Evolutionary conservation across 2,797 vertebrate species (phyloP), one percentile per base, ranked within the genome.

Genomic region (Calcarius lapponicus): DNA sequence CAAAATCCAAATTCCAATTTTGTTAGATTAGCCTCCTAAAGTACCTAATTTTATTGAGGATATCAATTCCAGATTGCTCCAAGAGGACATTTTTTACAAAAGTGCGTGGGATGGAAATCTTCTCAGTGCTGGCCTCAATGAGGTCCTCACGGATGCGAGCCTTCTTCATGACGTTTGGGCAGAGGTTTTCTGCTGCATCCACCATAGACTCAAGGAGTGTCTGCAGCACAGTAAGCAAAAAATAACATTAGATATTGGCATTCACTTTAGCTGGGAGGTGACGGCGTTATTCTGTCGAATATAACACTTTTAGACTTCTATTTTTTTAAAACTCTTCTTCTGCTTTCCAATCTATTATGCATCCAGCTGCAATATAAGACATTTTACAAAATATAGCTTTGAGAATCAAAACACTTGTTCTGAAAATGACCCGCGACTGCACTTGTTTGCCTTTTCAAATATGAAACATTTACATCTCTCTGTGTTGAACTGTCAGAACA

Each of bases 1-100:
- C 60, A 38, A 88, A 91, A 66, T 22, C 36, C 60, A 53, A 79
- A 76, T 40, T 58, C 32, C 38, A 58, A 29, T 64, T 81, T 80
- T 88, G 11, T 84, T 26, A 25, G n/a, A 22, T 29, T 47, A 71
- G 21, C 18, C 17, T 64, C 42, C 10, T 26, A 25, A 96, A 95
- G 58, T 91, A 99, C 99, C 99, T 99, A 94, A 99, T 99, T 98
- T 99, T 99, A 97, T 99, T 99, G 96, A 99, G 98, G 85, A 99
- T 99, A 96, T 99, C 99, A 48, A 99, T 98, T 64, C 99, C 99
- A 78, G 99, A 99, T 93, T 99, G 99, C 97, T 99, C 99, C 96
- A 99, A 96, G 38, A 99, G 98, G 42, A 99, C 99, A 95, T 99
- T 99, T 95, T 98, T 99, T 88, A 99, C 98, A 88, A 99, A 99